Conservation (phyloP, 2,888 invertebrate genomes). For the Plebejus anna region DNA sequence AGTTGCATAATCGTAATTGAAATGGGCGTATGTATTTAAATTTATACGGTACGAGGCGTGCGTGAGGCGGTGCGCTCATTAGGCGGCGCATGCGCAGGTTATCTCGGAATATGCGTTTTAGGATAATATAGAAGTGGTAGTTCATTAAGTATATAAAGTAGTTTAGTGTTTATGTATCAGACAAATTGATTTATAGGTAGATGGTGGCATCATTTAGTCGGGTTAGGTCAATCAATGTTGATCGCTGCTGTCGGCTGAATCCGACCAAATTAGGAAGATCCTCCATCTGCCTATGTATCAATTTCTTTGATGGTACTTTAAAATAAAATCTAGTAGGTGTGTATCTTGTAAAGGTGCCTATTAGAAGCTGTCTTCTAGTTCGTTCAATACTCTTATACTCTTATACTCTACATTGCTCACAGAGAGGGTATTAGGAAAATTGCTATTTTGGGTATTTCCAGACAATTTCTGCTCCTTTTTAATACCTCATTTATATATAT, state of each 20-base stretch:
- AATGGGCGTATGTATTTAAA: constrained; percentile 59
- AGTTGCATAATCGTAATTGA: constrained; percentile 50
- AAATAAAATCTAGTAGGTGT: no score
- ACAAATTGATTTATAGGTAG: not conserved
- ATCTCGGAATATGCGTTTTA: constrained; percentile 64
- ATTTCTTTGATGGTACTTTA: no score
- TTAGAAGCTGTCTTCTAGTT: no score
- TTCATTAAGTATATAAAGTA: not conserved
- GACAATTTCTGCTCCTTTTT: not conserved
- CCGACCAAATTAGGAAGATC: no score
- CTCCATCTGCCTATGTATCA: no score
- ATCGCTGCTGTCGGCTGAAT: not conserved
- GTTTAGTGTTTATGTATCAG: not conserved
- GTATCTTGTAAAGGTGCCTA: no score
- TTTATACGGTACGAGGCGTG: constrained; percentile 60
- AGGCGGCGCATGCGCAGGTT: constrained; percentile 65
- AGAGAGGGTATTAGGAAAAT: no score
- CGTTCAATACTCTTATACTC: no score
- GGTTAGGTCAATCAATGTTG: not conserved
- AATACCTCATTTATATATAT: not conserved
- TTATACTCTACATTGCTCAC: no score
- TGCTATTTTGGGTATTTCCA: not conserved
- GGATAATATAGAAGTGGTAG: constrained; percentile 53
- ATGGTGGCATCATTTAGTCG: not conserved
- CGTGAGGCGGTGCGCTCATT: constrained; percentile 68